Conservation (phyloP, 2,888 invertebrate genomes). For the Cybosia mesomella region DNA sequence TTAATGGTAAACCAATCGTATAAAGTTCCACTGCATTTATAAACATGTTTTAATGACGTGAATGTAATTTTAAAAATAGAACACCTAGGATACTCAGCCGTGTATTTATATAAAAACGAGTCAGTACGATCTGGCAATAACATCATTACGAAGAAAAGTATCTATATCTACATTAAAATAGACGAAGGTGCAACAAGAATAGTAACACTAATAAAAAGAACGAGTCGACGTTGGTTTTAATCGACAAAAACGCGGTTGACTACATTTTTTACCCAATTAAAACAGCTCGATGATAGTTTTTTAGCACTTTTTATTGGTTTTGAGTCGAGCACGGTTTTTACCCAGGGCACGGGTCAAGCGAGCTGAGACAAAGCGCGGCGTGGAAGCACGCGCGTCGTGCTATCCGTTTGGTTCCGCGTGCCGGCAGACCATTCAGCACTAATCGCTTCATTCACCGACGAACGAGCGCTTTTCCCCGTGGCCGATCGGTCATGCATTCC, state of each 20-base stretch:
- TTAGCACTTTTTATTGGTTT: conserved; percentile 71
- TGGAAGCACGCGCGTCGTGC: conserved; percentile 75
- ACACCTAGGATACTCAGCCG: conserved; percentile 19
- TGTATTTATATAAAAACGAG: conserved; percentile 34
- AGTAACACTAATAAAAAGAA: conserved; percentile 46
- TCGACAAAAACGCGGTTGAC: conserved; percentile 65
- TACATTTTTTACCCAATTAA: conserved; percentile 80
- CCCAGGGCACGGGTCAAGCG: conserved; percentile 84
- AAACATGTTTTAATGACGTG: conserved; percentile 35
- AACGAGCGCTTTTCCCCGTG: conserved; percentile 77
- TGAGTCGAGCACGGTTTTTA: conserved; percentile 69
- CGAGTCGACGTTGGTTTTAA: conserved; percentile 55
- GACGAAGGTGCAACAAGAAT: conserved; percentile 47
- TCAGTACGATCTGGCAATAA: conserved; percentile 39
- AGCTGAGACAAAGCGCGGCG: conserved; percentile 81
- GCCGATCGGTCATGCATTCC: conserved; percentile 86
- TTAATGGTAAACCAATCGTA: conserved; percentile 34
- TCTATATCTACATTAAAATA: conserved; percentile 59
- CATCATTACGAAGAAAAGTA: conserved; percentile 46
- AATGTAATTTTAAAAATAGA: conserved; percentile 38
- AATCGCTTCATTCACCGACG: conserved; percentile 85
- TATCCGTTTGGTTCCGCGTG: conserved; percentile 80
- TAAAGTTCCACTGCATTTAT: conserved; percentile 39
- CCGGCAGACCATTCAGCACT: conserved; percentile 81
- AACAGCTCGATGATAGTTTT: conserved; percentile 67